These are phyloP conservation scores for Eurypyga helias DNA, from an alignment of 2,113 vertebrate genomes.

Conservation along the genomic window DNA sequence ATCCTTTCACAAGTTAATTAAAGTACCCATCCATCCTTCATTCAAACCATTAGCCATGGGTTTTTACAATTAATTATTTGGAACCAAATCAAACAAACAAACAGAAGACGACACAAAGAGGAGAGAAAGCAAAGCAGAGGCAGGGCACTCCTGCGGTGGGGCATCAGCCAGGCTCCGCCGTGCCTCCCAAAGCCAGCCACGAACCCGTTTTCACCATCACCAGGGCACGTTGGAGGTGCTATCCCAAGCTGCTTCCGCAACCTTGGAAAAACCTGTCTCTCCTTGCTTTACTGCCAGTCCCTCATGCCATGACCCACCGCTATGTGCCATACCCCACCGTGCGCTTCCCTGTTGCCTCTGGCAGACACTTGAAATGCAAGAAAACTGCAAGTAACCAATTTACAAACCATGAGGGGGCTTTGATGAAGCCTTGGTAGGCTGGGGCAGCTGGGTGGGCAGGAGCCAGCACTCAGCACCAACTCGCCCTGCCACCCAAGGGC, in stretches of 20 bases:
- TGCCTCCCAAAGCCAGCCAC: neutral
- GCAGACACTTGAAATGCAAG: neutral
- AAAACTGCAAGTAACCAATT: neutral
- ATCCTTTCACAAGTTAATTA: slow-evolving; percentile 57
- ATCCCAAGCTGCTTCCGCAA: neutral
- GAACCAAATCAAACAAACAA: slow-evolving; percentile 59
- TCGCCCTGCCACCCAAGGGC: neutral
- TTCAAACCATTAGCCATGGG: slow-evolving; percentile 41
- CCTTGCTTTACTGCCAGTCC: neutral
- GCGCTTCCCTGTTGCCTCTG: neutral
- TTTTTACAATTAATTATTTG: slow-evolving; percentile 57
- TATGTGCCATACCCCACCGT: fast-evolving
- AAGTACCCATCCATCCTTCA: slow-evolving; percentile 32
- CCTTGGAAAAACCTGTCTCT: neutral
- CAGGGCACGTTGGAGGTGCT: neutral
- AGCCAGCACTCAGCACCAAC: neutral
- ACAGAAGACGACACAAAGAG: neutral
- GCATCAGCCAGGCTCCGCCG: neutral
- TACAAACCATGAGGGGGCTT: neutral
- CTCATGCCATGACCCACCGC: fast-evolving
- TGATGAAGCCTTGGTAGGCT: neutral
- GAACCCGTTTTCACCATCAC: neutral
- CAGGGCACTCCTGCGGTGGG: neutral
- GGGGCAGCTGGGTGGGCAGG: too few relatives aligned
- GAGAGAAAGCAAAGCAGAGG: neutral